These are phyloP conservation scores for Synanthedon tipuliformis DNA, from an alignment of 2,888 invertebrate species.

Conservation along the genomic window DNA sequence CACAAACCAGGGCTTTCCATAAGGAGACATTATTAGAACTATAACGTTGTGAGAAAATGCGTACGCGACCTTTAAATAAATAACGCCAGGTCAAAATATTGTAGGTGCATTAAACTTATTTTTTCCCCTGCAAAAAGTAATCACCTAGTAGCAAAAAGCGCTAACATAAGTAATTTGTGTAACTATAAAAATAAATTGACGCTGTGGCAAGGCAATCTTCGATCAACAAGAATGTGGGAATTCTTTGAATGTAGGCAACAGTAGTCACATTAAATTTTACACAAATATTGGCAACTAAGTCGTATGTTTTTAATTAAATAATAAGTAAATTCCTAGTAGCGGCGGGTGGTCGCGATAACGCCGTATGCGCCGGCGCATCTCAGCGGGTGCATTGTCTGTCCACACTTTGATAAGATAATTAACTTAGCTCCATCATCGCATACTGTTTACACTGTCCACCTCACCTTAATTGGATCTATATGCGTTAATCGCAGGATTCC, in stretches of 20 bases:
- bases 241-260: not conserved
- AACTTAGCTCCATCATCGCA: constrained; percentile 11
- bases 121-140: too few relatives aligned
- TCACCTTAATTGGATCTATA: not conserved
- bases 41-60: constrained; percentile 13
- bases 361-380: constrained; percentile 26
- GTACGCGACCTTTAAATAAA: constrained; percentile 11
- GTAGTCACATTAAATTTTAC: too few relatives aligned
- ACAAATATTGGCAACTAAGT: too few relatives aligned
- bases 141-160: constrained; percentile 3
- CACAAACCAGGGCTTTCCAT: constrained; percentile 24
- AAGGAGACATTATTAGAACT: constrained; percentile 21
- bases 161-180: not conserved
- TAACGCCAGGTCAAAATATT: too few relatives aligned
- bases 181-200: constrained; percentile 8
- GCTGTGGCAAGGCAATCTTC: constrained; percentile 9
- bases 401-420: constrained; percentile 41
- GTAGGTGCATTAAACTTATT: too few relatives aligned
- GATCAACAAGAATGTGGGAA: constrained; percentile 13
- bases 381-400: constrained; percentile 32
- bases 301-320: constrained; percentile 13
- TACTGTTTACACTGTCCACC: not conserved
- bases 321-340: constrained; percentile 14
- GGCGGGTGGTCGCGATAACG: constrained; percentile 40
- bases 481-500: not conserved